Conservation (phyloP, 2,113 vertebrate species). For the Periophthalmus modestus region DNA sequence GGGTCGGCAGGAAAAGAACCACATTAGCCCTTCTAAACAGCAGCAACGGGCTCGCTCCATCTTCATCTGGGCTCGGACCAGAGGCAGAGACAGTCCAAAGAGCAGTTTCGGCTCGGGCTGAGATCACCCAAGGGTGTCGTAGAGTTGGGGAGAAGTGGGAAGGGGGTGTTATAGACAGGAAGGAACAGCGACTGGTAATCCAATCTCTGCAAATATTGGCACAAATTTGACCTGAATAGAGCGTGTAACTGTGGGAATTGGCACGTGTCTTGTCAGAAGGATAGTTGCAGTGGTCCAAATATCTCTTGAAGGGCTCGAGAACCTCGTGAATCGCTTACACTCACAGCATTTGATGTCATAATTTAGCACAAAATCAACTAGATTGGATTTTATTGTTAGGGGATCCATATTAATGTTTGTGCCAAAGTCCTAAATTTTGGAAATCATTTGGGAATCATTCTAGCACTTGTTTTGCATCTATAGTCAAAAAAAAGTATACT, state of each 20-base stretch:
- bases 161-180: constrained; percentile 4
- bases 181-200: neutral
- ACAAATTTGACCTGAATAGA: neutral
- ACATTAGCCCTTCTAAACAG: constrained; percentile 62
- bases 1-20: constrained; percentile 61
- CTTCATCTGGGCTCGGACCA: constrained; percentile 61
- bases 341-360: neutral
- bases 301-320: neutral
- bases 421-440: too few relatives aligned
- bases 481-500: too few relatives aligned
- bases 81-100: constrained; percentile 53
- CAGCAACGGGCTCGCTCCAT: constrained; percentile 63
- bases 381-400: too few relatives aligned
- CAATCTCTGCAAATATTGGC: neutral
- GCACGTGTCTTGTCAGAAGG: neutral
- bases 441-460: too few relatives aligned
- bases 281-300: neutral
- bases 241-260: neutral
- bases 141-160: constrained; percentile 13
- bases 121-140: constrained; percentile 34
- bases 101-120: constrained; percentile 46
- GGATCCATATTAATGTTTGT: too few relatives aligned
- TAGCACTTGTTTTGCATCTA: too few relatives aligned
- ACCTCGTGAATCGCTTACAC: neutral
- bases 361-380: neutral